Conservation (phyloP, 2,888 invertebrate species). For the Plebejus anna region DNA sequence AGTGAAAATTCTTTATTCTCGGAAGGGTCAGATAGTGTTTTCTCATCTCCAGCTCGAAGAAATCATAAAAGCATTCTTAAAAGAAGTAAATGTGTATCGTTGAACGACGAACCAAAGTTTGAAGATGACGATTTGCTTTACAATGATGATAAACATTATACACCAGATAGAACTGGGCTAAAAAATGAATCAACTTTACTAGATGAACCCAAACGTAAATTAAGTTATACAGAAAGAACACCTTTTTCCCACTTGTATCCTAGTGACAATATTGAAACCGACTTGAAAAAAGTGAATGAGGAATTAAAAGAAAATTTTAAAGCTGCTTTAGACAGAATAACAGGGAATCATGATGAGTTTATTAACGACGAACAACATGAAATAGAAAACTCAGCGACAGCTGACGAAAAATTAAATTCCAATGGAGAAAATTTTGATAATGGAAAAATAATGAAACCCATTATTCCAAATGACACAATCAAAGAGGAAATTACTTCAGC, state of each 20-base stretch:
- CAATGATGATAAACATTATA: constrained; percentile 27
- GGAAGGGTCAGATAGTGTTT: constrained; percentile 61
- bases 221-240: constrained; percentile 35
- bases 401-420: not conserved
- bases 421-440: not conserved
- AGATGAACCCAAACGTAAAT: constrained; percentile 46
- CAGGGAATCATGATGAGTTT: constrained; percentile 45
- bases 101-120: not conserved
- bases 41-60: constrained; percentile 52
- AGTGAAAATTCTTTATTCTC: constrained; percentile 59
- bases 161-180: constrained; percentile 48
- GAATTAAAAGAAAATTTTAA: constrained; percentile 63
- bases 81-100: constrained; percentile 29
- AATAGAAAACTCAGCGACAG: not conserved
- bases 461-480: not conserved
- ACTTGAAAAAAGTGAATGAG: constrained; percentile 61
- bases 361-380: constrained; percentile 3
- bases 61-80: constrained; percentile 46
- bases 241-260: constrained; percentile 37
- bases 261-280: constrained; percentile 51
- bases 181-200: constrained; percentile 61
- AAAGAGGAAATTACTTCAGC: constrained; percentile 7
- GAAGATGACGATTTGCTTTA: constrained; percentile 20
- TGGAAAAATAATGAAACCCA: not conserved
- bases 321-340: constrained; percentile 64